Percentiles rank a stretch among this genome's conserved stretches.
Evolutionary conservation across 2,797 vertebrate species (phyloP).

Genomic region (Pantherophis vulpinus): DNA sequence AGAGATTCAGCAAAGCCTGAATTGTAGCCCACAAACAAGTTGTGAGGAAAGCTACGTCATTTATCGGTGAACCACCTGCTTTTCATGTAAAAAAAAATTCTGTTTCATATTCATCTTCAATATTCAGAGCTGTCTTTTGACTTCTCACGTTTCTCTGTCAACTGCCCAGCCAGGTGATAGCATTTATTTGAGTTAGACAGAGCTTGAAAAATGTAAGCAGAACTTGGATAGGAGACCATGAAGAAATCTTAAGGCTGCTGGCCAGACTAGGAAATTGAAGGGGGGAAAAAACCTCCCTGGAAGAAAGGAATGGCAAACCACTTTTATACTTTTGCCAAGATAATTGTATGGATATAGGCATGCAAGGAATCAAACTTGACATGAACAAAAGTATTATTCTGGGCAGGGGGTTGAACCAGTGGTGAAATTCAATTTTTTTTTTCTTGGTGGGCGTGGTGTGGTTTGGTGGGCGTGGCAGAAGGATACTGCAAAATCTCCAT

Average conservation of each 20-base stretch:
- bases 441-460: too few species aligned
- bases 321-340: not conserved
- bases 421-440: too few species aligned
- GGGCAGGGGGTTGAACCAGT: not conserved
- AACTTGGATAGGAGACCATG: not conserved
- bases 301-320: not conserved
- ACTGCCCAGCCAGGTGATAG: not conserved
- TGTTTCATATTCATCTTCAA: not conserved
- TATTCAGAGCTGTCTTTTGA: not conserved
- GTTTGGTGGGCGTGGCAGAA: too few species aligned
- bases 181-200: not conserved
- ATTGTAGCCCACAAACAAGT: not conserved
- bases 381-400: not conserved
- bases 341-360: not conserved
- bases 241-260: not conserved
- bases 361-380: not conserved
- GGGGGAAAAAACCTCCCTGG: not conserved
- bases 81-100: not conserved
- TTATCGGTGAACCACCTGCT: not conserved
- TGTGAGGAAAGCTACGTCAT: not conserved
- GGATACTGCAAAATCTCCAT: too few species aligned
- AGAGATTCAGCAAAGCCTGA: not conserved
- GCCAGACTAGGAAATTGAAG: not conserved
- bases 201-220: not conserved
- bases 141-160: not conserved